phyloP scores from a whole-genome alignment of 2,797 vertebrate species.

The Carapus acus region DNA sequence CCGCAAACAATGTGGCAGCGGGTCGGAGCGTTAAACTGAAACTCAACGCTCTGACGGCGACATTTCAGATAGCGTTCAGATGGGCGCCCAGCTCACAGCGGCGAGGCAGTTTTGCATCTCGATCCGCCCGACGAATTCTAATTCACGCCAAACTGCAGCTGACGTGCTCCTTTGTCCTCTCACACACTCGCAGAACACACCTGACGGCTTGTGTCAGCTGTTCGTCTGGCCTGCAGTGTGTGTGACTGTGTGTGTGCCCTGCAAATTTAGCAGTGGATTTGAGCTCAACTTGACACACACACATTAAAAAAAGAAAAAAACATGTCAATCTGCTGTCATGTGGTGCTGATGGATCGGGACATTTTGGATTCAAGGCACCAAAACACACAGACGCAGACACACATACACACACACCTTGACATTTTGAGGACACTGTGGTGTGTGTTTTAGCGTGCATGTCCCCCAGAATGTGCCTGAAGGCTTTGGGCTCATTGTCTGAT shows the following conservation, averaged over 20 bases:
- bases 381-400: too few relatives aligned
- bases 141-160: conserved; percentile 28
- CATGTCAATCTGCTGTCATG: too few relatives aligned
- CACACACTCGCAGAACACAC: conserved; percentile 3
- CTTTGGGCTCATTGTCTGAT: background rate
- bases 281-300: too few relatives aligned
- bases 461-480: background rate
- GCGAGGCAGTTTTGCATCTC: conserved; percentile 13
- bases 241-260: too few relatives aligned
- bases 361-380: too few relatives aligned
- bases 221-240: too few relatives aligned
- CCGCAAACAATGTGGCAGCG: conserved; percentile 23
- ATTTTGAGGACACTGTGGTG: conserved; percentile 8
- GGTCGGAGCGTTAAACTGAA: conserved; percentile 27
- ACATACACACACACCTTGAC: conserved; percentile 8
- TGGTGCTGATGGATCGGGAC: too few relatives aligned
- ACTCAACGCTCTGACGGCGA: conserved; percentile 23
- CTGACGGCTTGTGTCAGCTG: conserved; percentile 6
- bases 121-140: conserved; percentile 28
- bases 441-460: background rate
- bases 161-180: conserved; percentile 15
- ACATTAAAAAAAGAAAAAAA: too few relatives aligned
- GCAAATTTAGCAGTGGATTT: too few relatives aligned
- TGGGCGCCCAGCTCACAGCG: conserved; percentile 19
- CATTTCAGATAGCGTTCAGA: conserved; percentile 44